These are phyloP conservation scores for Bhutanitis thaidina DNA, from an alignment of 2,888 invertebrate genomes.

Conservation along the genomic window DNA sequence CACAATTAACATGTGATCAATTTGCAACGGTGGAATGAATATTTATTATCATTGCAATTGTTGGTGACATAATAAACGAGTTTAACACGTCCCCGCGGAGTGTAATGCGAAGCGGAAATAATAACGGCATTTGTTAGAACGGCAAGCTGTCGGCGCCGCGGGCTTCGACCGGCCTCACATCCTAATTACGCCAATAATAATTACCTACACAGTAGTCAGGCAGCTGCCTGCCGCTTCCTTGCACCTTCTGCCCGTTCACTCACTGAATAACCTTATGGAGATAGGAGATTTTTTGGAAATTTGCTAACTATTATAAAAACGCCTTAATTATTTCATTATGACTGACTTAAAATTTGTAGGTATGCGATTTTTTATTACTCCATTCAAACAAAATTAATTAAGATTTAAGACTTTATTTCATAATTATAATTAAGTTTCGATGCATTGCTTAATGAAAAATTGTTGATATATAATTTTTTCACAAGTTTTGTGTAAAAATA, in stretches of 20 bases:
- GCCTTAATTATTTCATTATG: no score
- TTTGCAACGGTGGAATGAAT: constrained; percentile 54
- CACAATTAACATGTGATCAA: constrained; percentile 67
- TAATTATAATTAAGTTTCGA: no score
- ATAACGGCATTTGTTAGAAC: constrained; percentile 70
- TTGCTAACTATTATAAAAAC: no score
- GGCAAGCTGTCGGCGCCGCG: constrained; percentile 59
- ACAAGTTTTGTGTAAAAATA: no score
- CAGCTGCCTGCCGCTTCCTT: constrained; percentile 45
- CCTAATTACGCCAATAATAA: constrained; percentile 78
- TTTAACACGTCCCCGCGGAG: constrained; percentile 60
- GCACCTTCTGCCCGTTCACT: constrained; percentile 45
- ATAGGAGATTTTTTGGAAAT: no score
- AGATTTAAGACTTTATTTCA: no score
- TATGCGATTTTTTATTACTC: no score
- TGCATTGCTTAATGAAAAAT: no score
- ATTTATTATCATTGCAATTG: constrained; percentile 67
- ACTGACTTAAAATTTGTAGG: no score
- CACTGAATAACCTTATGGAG: constrained; percentile 22
- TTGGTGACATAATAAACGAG: constrained; percentile 65
- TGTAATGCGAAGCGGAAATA: constrained; percentile 73
- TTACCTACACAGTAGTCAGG: constrained; percentile 63
- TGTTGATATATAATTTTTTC: no score
- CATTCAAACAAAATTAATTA: no score
- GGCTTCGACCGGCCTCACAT: constrained; percentile 64